phyloP scores from a whole-genome alignment of 2,888 invertebrate genomes.

The Caenorhabditis drosophilae region DNA sequence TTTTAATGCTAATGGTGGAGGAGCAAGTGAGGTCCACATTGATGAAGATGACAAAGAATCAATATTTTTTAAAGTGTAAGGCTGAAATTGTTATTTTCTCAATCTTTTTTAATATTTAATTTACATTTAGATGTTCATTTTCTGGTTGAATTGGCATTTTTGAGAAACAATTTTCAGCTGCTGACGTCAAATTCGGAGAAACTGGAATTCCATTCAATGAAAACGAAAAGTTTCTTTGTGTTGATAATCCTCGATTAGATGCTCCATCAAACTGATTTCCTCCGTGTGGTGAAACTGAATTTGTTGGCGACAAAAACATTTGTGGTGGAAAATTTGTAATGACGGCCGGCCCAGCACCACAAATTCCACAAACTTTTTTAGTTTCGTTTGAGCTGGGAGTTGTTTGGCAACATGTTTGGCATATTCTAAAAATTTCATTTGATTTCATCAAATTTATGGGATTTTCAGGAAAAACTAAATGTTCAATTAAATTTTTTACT shows the following conservation, averaged over 20 bases:
- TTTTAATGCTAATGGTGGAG: conserved; percentile 12
- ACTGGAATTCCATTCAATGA: conserved; percentile 15
- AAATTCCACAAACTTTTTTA: no score
- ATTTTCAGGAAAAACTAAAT: no score
- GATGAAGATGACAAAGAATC: neutral
- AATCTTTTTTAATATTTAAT: neutral
- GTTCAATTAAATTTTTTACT: no score
- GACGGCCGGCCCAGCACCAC: conserved; percentile 11
- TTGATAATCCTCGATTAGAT: neutral
- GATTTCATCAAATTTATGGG: no score
- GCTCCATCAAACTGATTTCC: neutral
- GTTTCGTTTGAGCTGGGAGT: no score
- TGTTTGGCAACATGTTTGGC: no score
- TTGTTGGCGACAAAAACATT: conserved; percentile 32
- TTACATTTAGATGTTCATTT: neutral
- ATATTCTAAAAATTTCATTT: no score
- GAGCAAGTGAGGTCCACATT: conserved; percentile 13
- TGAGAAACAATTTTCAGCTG: neutral
- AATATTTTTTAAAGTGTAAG: neutral
- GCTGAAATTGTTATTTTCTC: neutral
- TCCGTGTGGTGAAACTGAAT: conserved; percentile 13
- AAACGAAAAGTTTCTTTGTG: conserved; percentile 13
- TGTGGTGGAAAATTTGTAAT: conserved; percentile 22
- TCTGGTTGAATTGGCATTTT: neutral
- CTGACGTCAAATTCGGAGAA: conserved; percentile 2